Percentiles rank a stretch among this genome's conserved stretches.
These are phyloP conservation scores for Gymnoscelis rufifasciata DNA, from an alignment of 2,888 invertebrate species.

Conservation along the genomic window DNA sequence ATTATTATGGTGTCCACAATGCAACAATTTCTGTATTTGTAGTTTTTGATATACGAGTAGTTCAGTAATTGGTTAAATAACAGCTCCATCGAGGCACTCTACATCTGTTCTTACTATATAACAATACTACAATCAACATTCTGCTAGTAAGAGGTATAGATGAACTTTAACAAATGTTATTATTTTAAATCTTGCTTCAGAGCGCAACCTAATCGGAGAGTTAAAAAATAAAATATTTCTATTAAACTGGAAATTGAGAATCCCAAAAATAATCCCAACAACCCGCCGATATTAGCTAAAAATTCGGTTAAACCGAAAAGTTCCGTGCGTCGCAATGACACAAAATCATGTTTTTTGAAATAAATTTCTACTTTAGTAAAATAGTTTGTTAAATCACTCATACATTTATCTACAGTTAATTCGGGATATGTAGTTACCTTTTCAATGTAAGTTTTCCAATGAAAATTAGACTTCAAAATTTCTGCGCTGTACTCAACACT, in stretches of 20 bases:
- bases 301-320: conserved; percentile 78
- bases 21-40: too few species aligned
- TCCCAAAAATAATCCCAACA: conserved; percentile 79
- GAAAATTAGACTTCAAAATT: conserved; percentile 10
- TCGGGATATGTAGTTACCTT: background rate
- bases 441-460: background rate
- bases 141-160: too few species aligned
- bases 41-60: too few species aligned
- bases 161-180: too few species aligned
- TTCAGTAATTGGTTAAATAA: too few species aligned
- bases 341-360: conserved; percentile 76
- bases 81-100: too few species aligned
- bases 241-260: conserved; percentile 60
- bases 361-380: conserved; percentile 64
- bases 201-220: conserved; percentile 42
- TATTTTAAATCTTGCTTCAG: too few species aligned
- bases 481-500: conserved; percentile 22
- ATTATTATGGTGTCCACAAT: too few species aligned
- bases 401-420: conserved; percentile 12
- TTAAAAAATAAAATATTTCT: conserved; percentile 75
- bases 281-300: conserved; percentile 77
- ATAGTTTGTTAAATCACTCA: background rate
- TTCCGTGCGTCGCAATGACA: conserved; percentile 77
- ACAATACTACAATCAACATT: too few species aligned
- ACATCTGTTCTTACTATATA: too few species aligned